Evolutionary conservation across 2,888 invertebrate species (phyloP).

Genomic region (Lycia hirtaria): DNA sequence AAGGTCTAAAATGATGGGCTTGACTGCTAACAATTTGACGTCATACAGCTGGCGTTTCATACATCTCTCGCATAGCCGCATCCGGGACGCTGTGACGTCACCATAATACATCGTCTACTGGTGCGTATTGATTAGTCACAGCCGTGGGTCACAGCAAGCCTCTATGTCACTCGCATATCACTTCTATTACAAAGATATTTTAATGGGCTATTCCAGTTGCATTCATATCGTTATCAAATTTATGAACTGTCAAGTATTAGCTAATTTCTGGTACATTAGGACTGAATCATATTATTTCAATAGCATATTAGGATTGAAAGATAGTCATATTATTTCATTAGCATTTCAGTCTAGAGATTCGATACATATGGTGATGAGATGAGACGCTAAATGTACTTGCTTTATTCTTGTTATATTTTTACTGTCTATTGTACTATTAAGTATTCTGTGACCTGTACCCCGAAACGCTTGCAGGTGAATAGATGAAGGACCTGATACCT

Average conservation of each 20-base stretch:
- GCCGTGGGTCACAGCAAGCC: conserved; percentile 25
- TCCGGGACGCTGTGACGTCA: conserved; percentile 53
- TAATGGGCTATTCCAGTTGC: not conserved
- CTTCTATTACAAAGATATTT: not conserved
- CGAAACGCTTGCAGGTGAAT: too few relatives aligned
- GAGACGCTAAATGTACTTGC: too few relatives aligned
- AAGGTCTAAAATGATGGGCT: conserved; percentile 24
- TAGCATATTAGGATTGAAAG: too few relatives aligned
- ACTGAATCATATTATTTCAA: too few relatives aligned
- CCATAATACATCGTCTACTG: conserved; percentile 23
- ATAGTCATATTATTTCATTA: too few relatives aligned
- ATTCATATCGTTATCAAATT: not conserved
- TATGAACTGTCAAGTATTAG: too few relatives aligned
- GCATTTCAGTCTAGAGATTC: too few relatives aligned
- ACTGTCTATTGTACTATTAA: too few relatives aligned
- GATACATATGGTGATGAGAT: too few relatives aligned
- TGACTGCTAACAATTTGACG: conserved; percentile 36
- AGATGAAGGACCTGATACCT: too few relatives aligned
- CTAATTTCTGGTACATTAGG: not conserved
- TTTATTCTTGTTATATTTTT: too few relatives aligned
- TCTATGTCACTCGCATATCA: not conserved
- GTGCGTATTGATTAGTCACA: conserved; percentile 32
- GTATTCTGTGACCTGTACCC: too few relatives aligned
- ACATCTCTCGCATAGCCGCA: conserved; percentile 43
- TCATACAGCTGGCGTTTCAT: conserved; percentile 39